Evolutionary conservation across 2,797 vertebrate genomes (phyloP).

Genomic region (Phoxinus dragarum): DNA sequence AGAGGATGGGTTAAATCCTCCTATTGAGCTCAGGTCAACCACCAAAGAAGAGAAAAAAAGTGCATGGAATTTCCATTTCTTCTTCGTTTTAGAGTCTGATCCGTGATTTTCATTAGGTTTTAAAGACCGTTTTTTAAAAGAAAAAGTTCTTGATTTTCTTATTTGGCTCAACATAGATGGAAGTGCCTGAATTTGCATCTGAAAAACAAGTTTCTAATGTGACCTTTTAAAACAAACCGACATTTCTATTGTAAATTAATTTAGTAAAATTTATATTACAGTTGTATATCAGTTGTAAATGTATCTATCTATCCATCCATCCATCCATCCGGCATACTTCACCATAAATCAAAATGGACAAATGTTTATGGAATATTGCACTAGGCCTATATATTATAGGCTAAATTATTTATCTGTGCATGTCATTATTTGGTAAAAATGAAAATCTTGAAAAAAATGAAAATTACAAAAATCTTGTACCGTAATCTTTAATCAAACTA

Average conservation of each 20-base stretch:
- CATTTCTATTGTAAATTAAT: background rate
- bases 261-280: too few relatives aligned
- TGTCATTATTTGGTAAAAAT: background rate
- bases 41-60: background rate
- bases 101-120: background rate
- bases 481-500: background rate
- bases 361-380: background rate
- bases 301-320: background rate
- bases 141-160: background rate
- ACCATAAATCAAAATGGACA: background rate
- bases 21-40: background rate
- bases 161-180: background rate
- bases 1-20: conserved; percentile 7
- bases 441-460: too few relatives aligned
- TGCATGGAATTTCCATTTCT: background rate
- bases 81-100: background rate
- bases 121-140: background rate
- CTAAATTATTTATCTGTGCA: background rate
- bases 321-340: background rate
- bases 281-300: background rate
- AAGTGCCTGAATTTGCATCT: background rate
- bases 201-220: background rate
- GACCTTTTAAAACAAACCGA: background rate
- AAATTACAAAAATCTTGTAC: too few relatives aligned
- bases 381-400: background rate